Percentiles rank a stretch among this genome's conserved stretches.
These are phyloP conservation scores for Paracyprichromis sp. DNA, from an alignment of 2,113 vertebrate genomes.

Conservation along the genomic window DNA sequence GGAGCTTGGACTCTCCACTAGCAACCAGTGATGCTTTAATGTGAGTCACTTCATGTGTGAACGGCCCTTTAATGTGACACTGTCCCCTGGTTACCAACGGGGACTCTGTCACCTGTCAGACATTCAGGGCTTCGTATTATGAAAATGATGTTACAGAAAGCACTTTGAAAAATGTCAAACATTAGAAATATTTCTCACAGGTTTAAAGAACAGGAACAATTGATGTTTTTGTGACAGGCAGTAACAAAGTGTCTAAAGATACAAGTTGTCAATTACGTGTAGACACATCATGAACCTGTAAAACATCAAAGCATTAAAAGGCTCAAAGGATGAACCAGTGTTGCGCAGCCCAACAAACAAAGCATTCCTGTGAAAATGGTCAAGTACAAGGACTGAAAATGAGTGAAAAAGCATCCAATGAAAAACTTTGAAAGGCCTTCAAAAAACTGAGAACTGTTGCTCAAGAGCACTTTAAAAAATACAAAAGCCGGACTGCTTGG, in stretches of 20 bases:
- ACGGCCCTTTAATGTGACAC: neutral
- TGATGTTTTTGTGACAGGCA: neutral
- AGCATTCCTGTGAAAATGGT: neutral
- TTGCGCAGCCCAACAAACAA: neutral
- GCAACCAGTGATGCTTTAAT: neutral
- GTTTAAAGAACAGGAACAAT: rapidly evolving
- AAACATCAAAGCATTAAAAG: neutral
- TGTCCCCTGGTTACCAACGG: neutral
- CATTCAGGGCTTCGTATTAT: neutral
- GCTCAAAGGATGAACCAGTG: neutral
- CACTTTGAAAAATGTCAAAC: neutral
- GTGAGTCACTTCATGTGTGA: neutral
- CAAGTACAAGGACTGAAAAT: neutral
- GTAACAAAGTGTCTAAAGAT: neutral
- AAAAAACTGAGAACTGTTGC: neutral
- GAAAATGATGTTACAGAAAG: neutral
- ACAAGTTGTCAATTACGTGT: rapidly evolving
- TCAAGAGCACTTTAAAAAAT: neutral
- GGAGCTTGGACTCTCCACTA: neutral
- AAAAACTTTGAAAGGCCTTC: neutral
- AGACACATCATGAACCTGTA: neutral
- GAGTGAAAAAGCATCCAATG: neutral
- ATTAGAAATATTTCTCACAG: neutral
- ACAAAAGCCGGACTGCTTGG: neutral
- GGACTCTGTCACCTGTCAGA: neutral